phyloP scores from a whole-genome alignment of 2,888 invertebrate species.

The Boloria euphrosyne region DNA sequence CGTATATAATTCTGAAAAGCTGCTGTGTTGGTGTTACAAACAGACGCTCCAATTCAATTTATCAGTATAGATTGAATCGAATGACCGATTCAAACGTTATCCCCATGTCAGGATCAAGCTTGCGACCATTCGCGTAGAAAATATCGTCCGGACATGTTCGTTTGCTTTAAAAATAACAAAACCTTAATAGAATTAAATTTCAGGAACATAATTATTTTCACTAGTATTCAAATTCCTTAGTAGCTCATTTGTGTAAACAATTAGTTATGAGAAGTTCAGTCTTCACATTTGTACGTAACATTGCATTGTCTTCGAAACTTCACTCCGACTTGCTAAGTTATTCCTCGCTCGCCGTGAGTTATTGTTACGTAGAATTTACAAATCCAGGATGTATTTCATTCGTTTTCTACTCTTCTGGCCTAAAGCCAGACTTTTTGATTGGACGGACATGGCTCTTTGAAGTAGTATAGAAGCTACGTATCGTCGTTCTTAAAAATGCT shows the following conservation, averaged over 20 bases:
- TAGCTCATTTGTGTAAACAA: slow-evolving; percentile 20
- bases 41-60: no score
- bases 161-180: no score
- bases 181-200: no score
- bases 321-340: slow-evolving; percentile 46
- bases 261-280: slow-evolving; percentile 42
- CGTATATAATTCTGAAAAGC: no score
- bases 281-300: slow-evolving; percentile 41
- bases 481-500: slow-evolving; percentile 1
- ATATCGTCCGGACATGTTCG: no score
- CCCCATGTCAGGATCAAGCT: no score
- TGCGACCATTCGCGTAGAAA: no score
- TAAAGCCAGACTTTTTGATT: slow-evolving; percentile 37
- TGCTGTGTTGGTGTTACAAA: no score
- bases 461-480: slow-evolving; percentile 11
- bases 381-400: slow-evolving; percentile 36
- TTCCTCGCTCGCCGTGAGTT: slow-evolving; percentile 29
- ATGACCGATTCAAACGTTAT: no score
- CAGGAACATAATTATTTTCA: background rate
- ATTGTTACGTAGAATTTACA: slow-evolving; percentile 35
- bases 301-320: slow-evolving; percentile 54
- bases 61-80: no score
- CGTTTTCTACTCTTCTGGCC: slow-evolving; percentile 33
- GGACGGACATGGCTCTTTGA: slow-evolving; percentile 33
- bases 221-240: slow-evolving; percentile 12